Base-by-base conservation (phyloP, 2,888 invertebrate species). In the Chrysolina americana region DNA sequence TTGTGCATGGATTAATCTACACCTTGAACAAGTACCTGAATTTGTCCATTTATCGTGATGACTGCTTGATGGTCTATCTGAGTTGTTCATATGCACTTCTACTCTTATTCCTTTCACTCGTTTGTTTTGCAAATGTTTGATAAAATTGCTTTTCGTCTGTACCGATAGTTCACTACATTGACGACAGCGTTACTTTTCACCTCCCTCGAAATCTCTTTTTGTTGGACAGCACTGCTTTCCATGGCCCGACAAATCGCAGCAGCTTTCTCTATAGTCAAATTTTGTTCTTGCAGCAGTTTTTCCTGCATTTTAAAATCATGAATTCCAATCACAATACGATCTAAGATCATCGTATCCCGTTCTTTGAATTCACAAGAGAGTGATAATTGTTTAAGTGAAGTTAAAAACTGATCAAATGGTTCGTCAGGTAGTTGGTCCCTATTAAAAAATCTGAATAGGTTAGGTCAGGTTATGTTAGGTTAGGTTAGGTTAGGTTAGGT, bases 381-480 rank as follows among this genome's bases (percentile, higher is more conserved):
- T 9, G 80, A 71, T 1, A 80, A 28, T n/a, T 77, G 71, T 59
- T 66, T 71, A 41, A 80, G 56, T 8, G 75, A 76, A 41, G 77
- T 76, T 41, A 79, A 59, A 70, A 78, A 78, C 41, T 79, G 75
- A 53, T 80, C 78, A 21, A 78, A 56, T 21, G 41, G 56, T 68
- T 78, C 80, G 53, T 36, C 65, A 28, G 63, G 70, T 17, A 66
- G 17, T 65, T 80, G 78, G 36, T 73, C 76, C 23, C 77, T 44
- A 63, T 77, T 77, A 41, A 78, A 79, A 69, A 81, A 77, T 62
- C 78, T 80, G 59, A 74, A 81, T n/a, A n/a, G 73, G 68, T 73
- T 41, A 41, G n/a, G n/a, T n/a, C n/a, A n/a, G n/a, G n/a, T n/a
- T n/a, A n/a, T n/a, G n/a, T n/a, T n/a, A n/a, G n/a, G n/a, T n/a